Conservation (phyloP, 2,888 invertebrate species). For the Endotricha flammealis region DNA sequence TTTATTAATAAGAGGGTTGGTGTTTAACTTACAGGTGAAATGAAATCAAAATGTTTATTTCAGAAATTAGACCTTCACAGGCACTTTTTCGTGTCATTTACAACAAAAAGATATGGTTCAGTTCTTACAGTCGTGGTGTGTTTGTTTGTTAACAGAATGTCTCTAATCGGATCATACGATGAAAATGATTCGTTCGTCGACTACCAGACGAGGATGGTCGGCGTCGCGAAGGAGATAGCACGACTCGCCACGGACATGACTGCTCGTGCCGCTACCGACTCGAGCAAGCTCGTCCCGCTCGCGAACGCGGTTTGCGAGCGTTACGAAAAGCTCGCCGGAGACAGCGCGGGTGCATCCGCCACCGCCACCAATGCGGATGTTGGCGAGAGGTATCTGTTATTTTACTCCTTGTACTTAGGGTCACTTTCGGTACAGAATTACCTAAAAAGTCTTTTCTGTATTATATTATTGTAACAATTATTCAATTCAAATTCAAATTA, state of each 20-base stretch:
- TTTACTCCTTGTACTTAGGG: not conserved
- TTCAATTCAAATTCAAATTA: too few species aligned
- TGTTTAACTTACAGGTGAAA: too few species aligned
- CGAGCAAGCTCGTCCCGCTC: constrained; percentile 86
- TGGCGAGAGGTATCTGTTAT: constrained; percentile 72
- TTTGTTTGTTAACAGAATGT: constrained; percentile 63
- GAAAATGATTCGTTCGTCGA: constrained; percentile 91
- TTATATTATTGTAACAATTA: too few species aligned
- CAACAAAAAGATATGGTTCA: too few species aligned
- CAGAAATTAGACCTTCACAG: too few species aligned
- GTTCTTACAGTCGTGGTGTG: too few species aligned
- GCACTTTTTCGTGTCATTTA: too few species aligned
- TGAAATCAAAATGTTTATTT: too few species aligned
- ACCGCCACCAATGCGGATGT: constrained; percentile 94
- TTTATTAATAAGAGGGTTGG: too few species aligned
- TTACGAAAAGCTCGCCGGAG: constrained; percentile 90
- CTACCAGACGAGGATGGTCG: constrained; percentile 98
- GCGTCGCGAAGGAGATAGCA: constrained; percentile 95
- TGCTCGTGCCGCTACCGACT: constrained; percentile 88
- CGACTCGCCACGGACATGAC: constrained; percentile 95
- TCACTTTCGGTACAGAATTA: too few species aligned
- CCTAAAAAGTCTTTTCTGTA: too few species aligned
- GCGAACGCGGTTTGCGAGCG: constrained; percentile 92
- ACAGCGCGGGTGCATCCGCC: constrained; percentile 94
- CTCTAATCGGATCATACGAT: constrained; percentile 82